A percentile compares a stretch with the other conserved stretches of the same genome.
Conservation (phyloP, 2,797 vertebrate species). For the Carduelis carduelis region DNA sequence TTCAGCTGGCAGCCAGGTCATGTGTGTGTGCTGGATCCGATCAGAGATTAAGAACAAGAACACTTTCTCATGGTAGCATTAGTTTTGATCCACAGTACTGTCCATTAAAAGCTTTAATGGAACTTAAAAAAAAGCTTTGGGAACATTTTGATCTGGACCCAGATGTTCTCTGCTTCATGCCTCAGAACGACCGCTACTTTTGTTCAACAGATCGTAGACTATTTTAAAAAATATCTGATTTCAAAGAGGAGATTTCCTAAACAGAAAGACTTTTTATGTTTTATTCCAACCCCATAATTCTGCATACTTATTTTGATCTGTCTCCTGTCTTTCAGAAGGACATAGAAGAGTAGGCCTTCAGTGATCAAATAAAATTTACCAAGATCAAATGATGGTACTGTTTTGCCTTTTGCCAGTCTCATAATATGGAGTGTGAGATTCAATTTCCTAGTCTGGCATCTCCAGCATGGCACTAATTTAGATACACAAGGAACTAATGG, state of each 20-base stretch:
- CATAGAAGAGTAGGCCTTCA: not conserved
- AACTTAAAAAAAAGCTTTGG: not conserved
- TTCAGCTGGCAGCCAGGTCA: not conserved
- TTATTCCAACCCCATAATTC: not conserved
- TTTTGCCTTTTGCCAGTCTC: not conserved
- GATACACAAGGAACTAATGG: not conserved
- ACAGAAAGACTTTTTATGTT: not conserved
- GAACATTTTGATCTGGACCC: not conserved
- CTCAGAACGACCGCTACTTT: not conserved
- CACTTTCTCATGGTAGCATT: not conserved
- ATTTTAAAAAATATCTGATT: not conserved
- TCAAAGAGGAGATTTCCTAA: not conserved
- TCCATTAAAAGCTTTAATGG: not conserved
- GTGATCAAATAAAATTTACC: not conserved
- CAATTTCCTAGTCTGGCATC: not conserved
- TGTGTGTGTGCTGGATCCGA: not conserved
- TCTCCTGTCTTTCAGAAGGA: not conserved
- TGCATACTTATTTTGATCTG: not conserved
- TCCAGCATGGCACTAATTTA: not conserved
- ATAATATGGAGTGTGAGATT: not conserved
- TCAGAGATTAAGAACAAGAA: not conserved
- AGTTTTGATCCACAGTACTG: not conserved
- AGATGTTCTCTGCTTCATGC: not conserved
- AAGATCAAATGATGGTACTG: not conserved
- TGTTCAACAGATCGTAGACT: not conserved